A percentile compares a stretch with the other conserved stretches of the same genome.
These are phyloP conservation scores for Hydractinia symbiolongicarpus DNA, from an alignment of 30 jellyfish, hydroid and myxozoan species.

Conservation along the genomic window DNA sequence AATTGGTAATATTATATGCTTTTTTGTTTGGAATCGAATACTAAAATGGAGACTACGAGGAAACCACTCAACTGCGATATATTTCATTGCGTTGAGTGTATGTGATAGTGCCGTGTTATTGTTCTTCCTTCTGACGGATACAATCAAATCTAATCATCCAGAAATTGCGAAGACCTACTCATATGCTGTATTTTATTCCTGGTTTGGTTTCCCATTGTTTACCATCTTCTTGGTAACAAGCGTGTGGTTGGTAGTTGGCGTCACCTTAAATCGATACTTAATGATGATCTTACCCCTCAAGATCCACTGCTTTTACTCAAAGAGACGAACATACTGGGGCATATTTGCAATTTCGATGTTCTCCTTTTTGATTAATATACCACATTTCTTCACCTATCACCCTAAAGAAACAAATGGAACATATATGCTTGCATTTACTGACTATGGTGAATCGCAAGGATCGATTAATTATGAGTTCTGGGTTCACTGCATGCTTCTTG, in stretches of 20 bases:
- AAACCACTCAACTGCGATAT: conserved; percentile 50
- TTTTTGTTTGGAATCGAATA: conserved; percentile 55
- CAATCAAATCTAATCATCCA: conserved; percentile 44
- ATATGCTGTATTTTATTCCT: conserved; percentile 54
- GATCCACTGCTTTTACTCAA: conserved; percentile 45
- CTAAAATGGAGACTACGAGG: conserved; percentile 47
- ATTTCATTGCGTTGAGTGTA: conserved; percentile 56
- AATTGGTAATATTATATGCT: conserved; percentile 57
- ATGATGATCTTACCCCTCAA: conserved; percentile 69
- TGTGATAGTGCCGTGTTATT: conserved; percentile 68
- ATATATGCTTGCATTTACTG: conserved; percentile 33
- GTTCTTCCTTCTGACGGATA: conserved; percentile 59
- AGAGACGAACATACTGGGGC: conserved; percentile 59
- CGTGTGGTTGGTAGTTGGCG: conserved; percentile 76
- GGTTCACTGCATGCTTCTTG: conserved; percentile 79
- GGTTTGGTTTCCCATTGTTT: conserved; percentile 68
- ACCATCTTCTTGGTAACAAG: conserved; percentile 66
- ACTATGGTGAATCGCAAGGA: conserved; percentile 55
- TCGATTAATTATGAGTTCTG: conserved; percentile 80
- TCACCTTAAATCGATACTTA: conserved; percentile 64
- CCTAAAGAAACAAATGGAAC: conserved; percentile 54
- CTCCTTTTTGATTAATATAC: conserved; percentile 53
- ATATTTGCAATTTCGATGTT: conserved; percentile 35
- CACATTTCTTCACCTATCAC: conserved; percentile 70
- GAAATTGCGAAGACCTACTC: conserved; percentile 39